These are phyloP conservation scores for Cossypha heuglini DNA, from an alignment of 2,797 vertebrate genomes.

Conservation along the genomic window DNA sequence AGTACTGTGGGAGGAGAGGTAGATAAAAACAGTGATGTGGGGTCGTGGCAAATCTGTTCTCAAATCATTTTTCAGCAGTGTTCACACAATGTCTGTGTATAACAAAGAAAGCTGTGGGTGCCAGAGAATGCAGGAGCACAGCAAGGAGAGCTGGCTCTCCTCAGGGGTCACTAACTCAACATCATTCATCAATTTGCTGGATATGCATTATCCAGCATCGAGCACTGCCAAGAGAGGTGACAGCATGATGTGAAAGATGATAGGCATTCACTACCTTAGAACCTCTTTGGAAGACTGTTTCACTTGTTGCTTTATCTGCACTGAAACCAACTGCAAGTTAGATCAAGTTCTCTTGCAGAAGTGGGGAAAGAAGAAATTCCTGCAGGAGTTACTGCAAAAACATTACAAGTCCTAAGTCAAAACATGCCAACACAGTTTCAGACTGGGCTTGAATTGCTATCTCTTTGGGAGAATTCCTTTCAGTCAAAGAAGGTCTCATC, in stretches of 20 bases:
- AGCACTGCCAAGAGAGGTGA: not conserved
- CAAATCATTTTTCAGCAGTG: not conserved
- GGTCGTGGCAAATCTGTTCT: not conserved
- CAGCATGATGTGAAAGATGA: not conserved
- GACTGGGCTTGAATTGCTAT: not conserved
- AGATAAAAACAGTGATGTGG: not conserved
- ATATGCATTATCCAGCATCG: not conserved
- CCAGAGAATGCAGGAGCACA: not conserved
- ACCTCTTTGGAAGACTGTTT: not conserved
- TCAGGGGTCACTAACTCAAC: not conserved
- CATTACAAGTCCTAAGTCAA: not conserved
- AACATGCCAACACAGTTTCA: not conserved
- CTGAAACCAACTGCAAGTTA: rapidly evolving
- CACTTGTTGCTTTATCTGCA: not conserved
- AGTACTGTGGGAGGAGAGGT: not conserved
- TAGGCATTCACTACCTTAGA: not conserved
- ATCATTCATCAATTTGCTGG: not conserved
- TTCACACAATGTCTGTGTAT: not conserved
- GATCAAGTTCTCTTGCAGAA: not conserved
- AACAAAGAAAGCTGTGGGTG: not conserved
- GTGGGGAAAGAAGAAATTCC: not conserved
- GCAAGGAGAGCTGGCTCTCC: not conserved
- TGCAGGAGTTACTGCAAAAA: not conserved
- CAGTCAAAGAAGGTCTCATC: not conserved
- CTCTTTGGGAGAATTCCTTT: not conserved